phyloP scores from a whole-genome alignment of 2,113 vertebrate genomes.

The Eleginops maclovinus region DNA sequence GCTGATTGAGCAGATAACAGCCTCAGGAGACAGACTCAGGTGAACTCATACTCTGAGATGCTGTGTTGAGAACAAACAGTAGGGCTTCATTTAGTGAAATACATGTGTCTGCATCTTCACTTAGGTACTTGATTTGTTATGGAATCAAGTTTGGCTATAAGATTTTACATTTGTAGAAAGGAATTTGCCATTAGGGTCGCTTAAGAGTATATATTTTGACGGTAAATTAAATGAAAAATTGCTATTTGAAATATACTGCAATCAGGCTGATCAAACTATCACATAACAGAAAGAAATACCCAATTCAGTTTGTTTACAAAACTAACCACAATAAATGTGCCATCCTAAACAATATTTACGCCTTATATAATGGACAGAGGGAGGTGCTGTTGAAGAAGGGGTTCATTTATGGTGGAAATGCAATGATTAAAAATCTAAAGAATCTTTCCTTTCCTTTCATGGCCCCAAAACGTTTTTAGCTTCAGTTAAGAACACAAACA shows the following conservation, averaged over 20 bases:
- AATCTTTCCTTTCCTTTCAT: too few species aligned
- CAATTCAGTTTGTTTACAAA: too few species aligned
- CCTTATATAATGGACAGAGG: too few species aligned
- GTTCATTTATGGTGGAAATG: too few species aligned
- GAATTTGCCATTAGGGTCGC: neutral
- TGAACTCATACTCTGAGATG: neutral
- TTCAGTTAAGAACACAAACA: too few species aligned
- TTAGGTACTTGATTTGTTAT: neutral
- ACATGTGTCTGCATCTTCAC: neutral
- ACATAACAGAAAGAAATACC: too few species aligned
- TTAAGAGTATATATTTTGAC: neutral
- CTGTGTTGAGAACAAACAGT: neutral
- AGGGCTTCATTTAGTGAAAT: neutral
- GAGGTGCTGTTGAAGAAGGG: too few species aligned
- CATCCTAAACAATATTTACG: too few species aligned
- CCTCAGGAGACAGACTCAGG: neutral
- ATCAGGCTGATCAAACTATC: too few species aligned
- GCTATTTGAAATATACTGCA: neutral
- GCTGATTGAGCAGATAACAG: slow-evolving; percentile 27
- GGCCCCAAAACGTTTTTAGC: too few species aligned
- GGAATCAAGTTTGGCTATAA: neutral
- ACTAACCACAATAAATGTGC: too few species aligned
- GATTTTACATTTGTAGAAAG: neutral
- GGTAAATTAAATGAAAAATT: neutral
- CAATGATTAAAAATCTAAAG: too few species aligned